Conservation (phyloP, 1,140 invertebrate species). For the Galendromus occidentalis region DNA sequence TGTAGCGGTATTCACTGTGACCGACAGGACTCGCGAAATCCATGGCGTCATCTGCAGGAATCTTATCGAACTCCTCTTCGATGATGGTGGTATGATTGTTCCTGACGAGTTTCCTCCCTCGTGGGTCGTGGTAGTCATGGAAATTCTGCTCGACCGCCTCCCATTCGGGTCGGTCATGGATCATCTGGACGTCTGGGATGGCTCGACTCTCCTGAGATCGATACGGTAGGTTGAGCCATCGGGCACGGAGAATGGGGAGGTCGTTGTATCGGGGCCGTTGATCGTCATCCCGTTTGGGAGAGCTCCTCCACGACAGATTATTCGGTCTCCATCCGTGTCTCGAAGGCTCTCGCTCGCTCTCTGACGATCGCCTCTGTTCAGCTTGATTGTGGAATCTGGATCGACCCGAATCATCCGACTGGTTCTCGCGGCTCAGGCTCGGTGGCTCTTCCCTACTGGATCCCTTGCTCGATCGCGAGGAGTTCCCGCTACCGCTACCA, state of each 20-base stretch:
- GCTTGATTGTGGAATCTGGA: not conserved
- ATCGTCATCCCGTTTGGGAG: too few relatives aligned
- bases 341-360: not conserved
- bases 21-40: not conserved
- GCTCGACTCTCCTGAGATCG: not conserved
- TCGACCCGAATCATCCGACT: not conserved
- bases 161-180: not conserved
- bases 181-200: not conserved
- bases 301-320: too few relatives aligned
- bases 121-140: not conserved
- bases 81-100: not conserved
- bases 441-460: too few relatives aligned
- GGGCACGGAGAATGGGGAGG: not conserved
- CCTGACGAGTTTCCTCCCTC: not conserved
- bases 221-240: slow-evolving; percentile 1
- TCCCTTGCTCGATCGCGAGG: not conserved
- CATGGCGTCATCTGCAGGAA: not conserved
- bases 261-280: not conserved
- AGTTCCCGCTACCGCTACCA: too few relatives aligned
- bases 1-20: not conserved
- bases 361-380: not conserved
- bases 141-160: not conserved
- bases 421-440: not conserved
- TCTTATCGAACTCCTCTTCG: not conserved
- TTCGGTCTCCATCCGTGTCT: too few relatives aligned